A percentile compares a stretch with the other conserved stretches of the same genome.
Conservation (phyloP, 2,797 vertebrate species). For the Pteropus rufus region DNA sequence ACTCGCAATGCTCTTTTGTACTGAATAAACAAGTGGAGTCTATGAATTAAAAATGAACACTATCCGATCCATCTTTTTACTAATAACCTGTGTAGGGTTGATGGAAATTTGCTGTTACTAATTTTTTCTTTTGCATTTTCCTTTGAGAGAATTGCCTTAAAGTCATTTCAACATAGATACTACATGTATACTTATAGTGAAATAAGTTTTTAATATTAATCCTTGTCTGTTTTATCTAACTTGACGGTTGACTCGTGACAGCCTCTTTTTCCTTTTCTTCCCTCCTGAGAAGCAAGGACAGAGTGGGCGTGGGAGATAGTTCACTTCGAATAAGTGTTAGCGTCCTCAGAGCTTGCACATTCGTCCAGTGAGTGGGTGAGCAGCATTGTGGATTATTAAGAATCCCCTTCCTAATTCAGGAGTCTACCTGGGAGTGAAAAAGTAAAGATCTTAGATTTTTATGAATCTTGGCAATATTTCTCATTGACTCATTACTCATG, state of each 20-base stretch:
- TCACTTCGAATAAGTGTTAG: not conserved
- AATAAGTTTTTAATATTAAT: not conserved
- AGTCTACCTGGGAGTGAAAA: not conserved
- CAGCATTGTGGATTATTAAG: not conserved
- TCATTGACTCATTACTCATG: not conserved
- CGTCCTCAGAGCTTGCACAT: not conserved
- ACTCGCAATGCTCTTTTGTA: constrained; percentile 33
- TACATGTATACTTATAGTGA: not conserved
- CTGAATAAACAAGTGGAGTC: constrained; percentile 29
- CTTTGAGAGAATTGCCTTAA: not conserved
- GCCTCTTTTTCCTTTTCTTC: not conserved
- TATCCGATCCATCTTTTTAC: constrained; percentile 3
- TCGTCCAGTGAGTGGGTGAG: not conserved
- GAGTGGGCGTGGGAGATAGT: not conserved
- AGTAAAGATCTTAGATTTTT: not conserved
- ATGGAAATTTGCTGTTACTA: not conserved
- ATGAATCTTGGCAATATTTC: not conserved
- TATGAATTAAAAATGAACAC: constrained; percentile 64
- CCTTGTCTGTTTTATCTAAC: not conserved
- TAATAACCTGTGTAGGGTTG: not conserved
- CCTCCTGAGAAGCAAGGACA: not conserved
- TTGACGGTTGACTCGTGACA: not conserved
- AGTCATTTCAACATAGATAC: not conserved
- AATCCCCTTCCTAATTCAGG: not conserved
- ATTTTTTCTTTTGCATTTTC: not conserved